Evolutionary conservation across 2,113 vertebrate species (phyloP), one percentile per base, ranked within the genome.

Genomic region (Saguinus midas): DNA sequence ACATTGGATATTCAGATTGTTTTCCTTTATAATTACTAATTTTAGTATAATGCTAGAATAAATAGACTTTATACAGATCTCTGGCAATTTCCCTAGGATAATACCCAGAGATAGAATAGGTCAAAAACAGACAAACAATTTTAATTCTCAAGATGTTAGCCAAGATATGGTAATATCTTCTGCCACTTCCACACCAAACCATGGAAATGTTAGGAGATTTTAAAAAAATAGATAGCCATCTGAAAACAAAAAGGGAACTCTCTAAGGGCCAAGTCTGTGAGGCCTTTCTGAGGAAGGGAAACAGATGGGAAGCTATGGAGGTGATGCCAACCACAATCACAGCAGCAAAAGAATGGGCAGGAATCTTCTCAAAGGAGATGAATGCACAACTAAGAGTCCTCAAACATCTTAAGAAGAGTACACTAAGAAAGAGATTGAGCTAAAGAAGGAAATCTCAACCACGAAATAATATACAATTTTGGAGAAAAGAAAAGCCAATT

Each of bases 191-290:
- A 76, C 3, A 85, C 3, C 43, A 87, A 68, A 68, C 23, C 11
- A 90, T 17, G 82, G 25, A 93, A 86, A 89, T 70, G 12, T 48
- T 61, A 20, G 8, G 85, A 86, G 32, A 40, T 12, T 40, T 93
- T 84, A 40, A 11, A 1, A 84, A 91, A 43, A 64, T 55, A 92
- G 25, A 40, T 3, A 75, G 72, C 87, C 48, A 87, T 66, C 11
- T 80, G 52, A 94, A 93, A 91, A 91, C 35, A 93, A 78, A 96
- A 93, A 89, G 23, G n/a, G 43, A 96, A 87, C 86, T 96, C 66
- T 84, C 76, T 55, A 85, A 14, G 45, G 73, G 81, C 9, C 35
- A 58, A 95, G 21, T 57, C 5, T 79, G 23, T 91, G 52, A 85
- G 57, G 91, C 45, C 37, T 75, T 73, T 43, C 40, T 93, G 37